Evolutionary conservation across 2,888 invertebrate species (phyloP), one percentile per base, ranked within the genome.

Genomic region (Camptogramma bilineatum): DNA sequence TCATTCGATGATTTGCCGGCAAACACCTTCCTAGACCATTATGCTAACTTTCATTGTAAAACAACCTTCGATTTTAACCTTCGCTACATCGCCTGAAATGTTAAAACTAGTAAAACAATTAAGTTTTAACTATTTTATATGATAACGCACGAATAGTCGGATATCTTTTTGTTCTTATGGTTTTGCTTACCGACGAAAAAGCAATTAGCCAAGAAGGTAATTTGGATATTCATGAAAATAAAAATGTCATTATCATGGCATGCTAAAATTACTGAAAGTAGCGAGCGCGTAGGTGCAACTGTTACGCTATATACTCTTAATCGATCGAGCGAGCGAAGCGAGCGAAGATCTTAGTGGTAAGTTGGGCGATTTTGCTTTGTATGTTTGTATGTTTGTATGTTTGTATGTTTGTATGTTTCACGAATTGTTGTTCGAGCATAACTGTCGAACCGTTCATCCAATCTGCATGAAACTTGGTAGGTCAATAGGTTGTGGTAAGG

Each of bases 71-170:
- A 53, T 60, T 48, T 48, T 53, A 53, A 39, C 60, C 53, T 61
- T 61, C 60, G 42, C 48, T 50, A 42, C 24, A 60, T 53, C 48
- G 57, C 57, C 52, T 53, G 48, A 57, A 63, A 58, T 63, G 63
- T 63, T 58, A 58, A 57, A 57, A 53, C 50, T 53, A 31, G 50
- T 63, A 54, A 63, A 63, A 54, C 53, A 58, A 54, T 58, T 58
- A 31, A n/a, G 47, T 44, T 50, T 63, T 63, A 39, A 63, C 53
- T 53, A 48, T 56, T 62, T 56, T 46, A 48, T 53, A 39, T 44
- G 58, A 53, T 58, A 63, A 53, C 48, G 57, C 39, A 58, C 52
- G 50, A 47, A 50, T 47, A 21, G 39, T 57, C 13, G 28, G 7
- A 56, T 47, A 56, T 47, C 34, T 44, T 51, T 62, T 51, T 62